Percentiles rank a stretch among this genome's conserved stretches.
These are phyloP conservation scores for Danaus plexippus DNA, from an alignment of 1,140 invertebrate genomes.

Conservation along the genomic window DNA sequence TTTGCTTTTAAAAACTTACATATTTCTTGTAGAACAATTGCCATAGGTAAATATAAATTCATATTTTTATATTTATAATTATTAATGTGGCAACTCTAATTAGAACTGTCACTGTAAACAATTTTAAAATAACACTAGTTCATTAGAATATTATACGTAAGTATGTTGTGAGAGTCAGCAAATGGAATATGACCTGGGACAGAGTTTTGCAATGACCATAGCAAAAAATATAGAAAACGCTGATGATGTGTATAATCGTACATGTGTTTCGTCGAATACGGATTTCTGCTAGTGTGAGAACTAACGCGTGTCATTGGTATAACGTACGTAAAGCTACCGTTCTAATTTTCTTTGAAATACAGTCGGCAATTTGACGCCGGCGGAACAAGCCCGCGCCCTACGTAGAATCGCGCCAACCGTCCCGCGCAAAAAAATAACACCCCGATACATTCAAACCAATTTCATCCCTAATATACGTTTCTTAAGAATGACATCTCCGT, in stretches of 20 bases:
- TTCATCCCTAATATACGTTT: conserved; percentile 41
- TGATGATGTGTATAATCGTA: conserved; percentile 7
- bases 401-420: conserved; percentile 55
- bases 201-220: conserved; percentile 19
- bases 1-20: too few species aligned
- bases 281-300: conserved; percentile 22
- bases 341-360: conserved; percentile 65
- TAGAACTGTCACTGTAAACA: conserved; percentile 32
- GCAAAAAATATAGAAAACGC: conserved; percentile 9
- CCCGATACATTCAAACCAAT: conserved; percentile 34
- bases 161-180: conserved; percentile 51
- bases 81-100: conserved; percentile 40
- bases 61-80: conserved; percentile 7
- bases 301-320: conserved; percentile 26
- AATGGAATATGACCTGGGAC: conserved; percentile 33
- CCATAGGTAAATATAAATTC: conserved; percentile 14
- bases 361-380: conserved; percentile 44
- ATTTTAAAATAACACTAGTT: conserved; percentile 21
- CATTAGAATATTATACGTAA: conserved; percentile 3
- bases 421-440: conserved; percentile 68
- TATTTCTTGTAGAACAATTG: conserved; percentile 8
- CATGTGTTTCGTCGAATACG: too few species aligned
- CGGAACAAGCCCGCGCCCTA: conserved; percentile 41
- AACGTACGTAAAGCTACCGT: conserved; percentile 22
- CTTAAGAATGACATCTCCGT: conserved; percentile 58